Evolutionary conservation across 2,888 invertebrate species (phyloP).

Genomic region (Habrosyne pyritoides): DNA sequence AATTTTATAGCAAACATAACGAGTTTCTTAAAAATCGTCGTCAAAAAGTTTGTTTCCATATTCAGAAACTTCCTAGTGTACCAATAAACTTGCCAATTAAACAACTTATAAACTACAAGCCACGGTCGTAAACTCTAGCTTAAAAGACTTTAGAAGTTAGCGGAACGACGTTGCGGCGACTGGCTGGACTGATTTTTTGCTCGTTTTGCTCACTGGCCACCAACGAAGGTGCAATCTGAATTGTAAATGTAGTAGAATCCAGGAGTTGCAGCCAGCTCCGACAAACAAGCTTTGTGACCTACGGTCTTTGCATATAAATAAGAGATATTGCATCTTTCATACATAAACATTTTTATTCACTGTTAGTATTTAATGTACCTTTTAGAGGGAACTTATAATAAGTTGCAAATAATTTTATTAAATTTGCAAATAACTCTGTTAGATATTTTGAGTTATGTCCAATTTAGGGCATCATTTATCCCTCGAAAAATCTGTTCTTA

Average conservation of each 20-base stretch:
- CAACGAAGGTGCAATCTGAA: conserved; percentile 33
- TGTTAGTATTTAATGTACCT: background rate
- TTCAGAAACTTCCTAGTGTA: conserved; percentile 9
- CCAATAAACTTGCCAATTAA: conserved; percentile 16
- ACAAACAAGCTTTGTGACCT: conserved; percentile 43
- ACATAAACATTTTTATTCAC: conserved; percentile 31
- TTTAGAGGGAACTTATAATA: background rate
- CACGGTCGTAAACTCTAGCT: background rate
- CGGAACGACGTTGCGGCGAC: conserved; percentile 14
- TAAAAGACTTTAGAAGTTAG: conserved; percentile 16
- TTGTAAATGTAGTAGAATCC: conserved; percentile 34
- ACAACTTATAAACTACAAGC: background rate
- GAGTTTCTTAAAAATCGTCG: no score
- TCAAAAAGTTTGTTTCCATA: no score
- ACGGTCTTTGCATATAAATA: conserved; percentile 26
- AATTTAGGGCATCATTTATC: background rate
- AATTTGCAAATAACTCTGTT: no score
- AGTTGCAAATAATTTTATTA: background rate
- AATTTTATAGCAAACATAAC: no score
- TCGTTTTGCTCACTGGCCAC: conserved; percentile 25
- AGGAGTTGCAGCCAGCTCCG: conserved; percentile 21
- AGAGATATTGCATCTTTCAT: conserved; percentile 34
- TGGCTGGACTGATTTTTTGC: conserved; percentile 20
- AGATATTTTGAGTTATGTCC: no score
- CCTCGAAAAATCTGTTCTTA: background rate